Base-by-base conservation (phyloP, 2,797 vertebrate species). In the Bovichtus diacanthus region DNA sequence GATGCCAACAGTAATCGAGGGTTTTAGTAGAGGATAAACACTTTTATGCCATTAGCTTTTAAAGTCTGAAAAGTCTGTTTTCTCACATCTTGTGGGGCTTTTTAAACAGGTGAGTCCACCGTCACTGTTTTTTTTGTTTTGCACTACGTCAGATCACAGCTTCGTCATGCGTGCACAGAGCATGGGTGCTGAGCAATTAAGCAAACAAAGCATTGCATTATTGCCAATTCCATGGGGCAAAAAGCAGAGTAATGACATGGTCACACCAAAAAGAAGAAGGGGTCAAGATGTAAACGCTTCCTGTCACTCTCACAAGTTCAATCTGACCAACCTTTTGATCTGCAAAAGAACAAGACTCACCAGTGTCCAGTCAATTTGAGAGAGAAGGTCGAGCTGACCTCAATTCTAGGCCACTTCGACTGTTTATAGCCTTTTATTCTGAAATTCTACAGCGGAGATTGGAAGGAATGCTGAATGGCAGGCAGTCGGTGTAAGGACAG, bases 311-410 rank as follows among this genome's bases (percentile, higher is more conserved):
- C 41, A 53, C 6, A 8, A 47, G 39, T 64, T 76, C 51, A 54
- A 19, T 74, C 31, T 66, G 36, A 38, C 29, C 74, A 46, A 72
- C 50, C 69, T 67, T 51, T 64, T 67, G 51, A 70, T 59, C 70
- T 46, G 50, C 13, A 76, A 67, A 80, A 63, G 43, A 68, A 72
- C 47, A 41, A 55, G 54, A 56, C n/a, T 25, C 58, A 19, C 63
- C 34, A 19, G 53, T 43, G 38, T 66, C 39, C 70, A 9, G 39
- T 9, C 47, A 44, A 15, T 66, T 58, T 25, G 3, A 77, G 60
- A 43, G 1, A 23, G 15, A 16, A 9, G 23, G 34, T 46, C n/a
- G 38, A 49, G 66, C 19, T 76, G 62, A 46, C 61, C 43, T 62
- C 55, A 47, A 34, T 51, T 61, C 39, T 58, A 64, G 19, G 36